phyloP scores from a whole-genome alignment of 2,888 invertebrate species.

The Scaptomyza tumidula region DNA sequence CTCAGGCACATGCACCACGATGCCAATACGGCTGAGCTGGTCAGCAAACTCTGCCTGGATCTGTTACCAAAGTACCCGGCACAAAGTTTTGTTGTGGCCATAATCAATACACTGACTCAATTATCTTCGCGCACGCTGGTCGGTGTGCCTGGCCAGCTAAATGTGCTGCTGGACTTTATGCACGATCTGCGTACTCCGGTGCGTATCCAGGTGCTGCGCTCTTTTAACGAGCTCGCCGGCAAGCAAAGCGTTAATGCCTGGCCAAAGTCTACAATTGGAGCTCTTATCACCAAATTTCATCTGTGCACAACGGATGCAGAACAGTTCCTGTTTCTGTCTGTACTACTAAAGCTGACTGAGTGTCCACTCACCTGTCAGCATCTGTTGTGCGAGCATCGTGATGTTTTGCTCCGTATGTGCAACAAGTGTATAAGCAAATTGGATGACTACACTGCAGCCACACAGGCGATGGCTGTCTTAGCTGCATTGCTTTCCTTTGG shows the following conservation, averaged over 20 bases:
- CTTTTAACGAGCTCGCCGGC: slow-evolving; percentile 89
- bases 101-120: slow-evolving; percentile 93
- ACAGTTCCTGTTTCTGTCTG: slow-evolving; percentile 82
- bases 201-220: slow-evolving; percentile 88
- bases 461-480: slow-evolving; percentile 83
- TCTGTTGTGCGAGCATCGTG: slow-evolving; percentile 81
- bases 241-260: slow-evolving; percentile 91
- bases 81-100: slow-evolving; percentile 91
- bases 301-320: slow-evolving; percentile 82
- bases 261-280: slow-evolving; percentile 87
- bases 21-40: slow-evolving; percentile 87
- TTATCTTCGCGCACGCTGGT: slow-evolving; percentile 94
- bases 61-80: slow-evolving; percentile 91
- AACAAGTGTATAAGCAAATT: slow-evolving; percentile 81
- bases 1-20: slow-evolving; percentile 97
- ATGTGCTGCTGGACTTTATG: slow-evolving; percentile 88
- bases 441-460: slow-evolving; percentile 82
- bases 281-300: slow-evolving; percentile 81
- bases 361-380: slow-evolving; percentile 83
- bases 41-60: slow-evolving; percentile 90
- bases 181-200: slow-evolving; percentile 90
- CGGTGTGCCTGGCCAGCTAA: slow-evolving; percentile 94
- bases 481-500: slow-evolving; percentile 79
- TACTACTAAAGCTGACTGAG: slow-evolving; percentile 82
- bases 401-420: slow-evolving; percentile 81